A percentile compares a stretch with the other conserved stretches of the same genome.
phyloP scores from a whole-genome alignment of 2,797 vertebrate species.

The Enteromius argenteus region DNA sequence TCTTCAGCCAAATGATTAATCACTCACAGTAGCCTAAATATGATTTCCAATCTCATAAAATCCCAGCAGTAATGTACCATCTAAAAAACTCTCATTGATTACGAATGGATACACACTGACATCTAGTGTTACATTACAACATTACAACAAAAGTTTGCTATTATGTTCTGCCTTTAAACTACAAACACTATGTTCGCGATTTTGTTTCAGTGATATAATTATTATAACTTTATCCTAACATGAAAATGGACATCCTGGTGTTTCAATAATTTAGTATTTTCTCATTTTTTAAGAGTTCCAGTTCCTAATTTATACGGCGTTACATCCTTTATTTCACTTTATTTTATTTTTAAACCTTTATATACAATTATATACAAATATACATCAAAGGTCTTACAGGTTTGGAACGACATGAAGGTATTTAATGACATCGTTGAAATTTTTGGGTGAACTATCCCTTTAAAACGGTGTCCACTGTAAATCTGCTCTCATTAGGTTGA shows the following conservation, averaged over 20 bases:
- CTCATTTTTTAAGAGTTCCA: background rate
- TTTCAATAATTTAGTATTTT: background rate
- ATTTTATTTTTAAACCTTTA: background rate
- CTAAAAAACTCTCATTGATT: background rate
- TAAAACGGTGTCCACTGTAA: background rate
- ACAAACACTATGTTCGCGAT: background rate
- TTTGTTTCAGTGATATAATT: background rate
- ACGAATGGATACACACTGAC: constrained; percentile 38
- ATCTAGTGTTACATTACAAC: constrained; percentile 45
- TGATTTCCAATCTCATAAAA: background rate
- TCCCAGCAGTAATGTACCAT: background rate
- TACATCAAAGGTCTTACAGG: background rate
- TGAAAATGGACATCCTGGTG: background rate
- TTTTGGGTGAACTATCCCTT: background rate
- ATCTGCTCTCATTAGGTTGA: background rate
- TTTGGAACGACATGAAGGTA: background rate
- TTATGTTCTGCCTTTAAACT: background rate
- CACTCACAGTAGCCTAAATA: background rate
- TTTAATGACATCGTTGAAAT: background rate
- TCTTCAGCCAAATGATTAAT: background rate
- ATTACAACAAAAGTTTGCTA: background rate
- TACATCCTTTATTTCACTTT: background rate
- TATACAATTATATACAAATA: too few relatives aligned
- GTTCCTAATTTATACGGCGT: background rate
- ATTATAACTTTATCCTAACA: background rate